Evolutionary conservation across 1,140 invertebrate species (phyloP), one percentile per base, ranked within the genome.

Genomic region (Lepidotrigona ventralis): DNA sequence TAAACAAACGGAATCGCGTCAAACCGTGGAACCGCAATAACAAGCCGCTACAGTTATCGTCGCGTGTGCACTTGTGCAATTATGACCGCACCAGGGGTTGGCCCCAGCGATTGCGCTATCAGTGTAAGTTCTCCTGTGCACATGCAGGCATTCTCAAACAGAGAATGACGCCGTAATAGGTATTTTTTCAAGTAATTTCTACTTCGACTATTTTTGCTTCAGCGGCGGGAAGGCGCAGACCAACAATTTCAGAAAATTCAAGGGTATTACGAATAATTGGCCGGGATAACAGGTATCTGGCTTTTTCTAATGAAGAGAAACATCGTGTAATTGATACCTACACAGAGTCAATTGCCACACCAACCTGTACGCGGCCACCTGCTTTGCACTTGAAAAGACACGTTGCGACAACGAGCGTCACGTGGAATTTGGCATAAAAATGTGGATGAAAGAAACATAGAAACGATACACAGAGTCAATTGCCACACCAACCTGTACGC

Each of bases 21-120:
- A 74, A 81, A 81, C 63, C 53, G n/a, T 75, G 29, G 33, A 75
- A 75, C 72, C 72, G 51, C 79, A 81, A 75, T 81, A 75, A 56
- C 60, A 81, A 56, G 29, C 51, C 73, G 72, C 26, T 26, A 19
- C 26, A 54, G 72, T 76, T 68, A 66, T 68, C 79, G 60, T 75
- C 63, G 39, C 60, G 53, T 81, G 58, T 56, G 72, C 79, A 68
- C 64, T 66, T 66, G 2, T 74, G 58, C 79, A 64, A 81, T 81
- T 81, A 81, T 81, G 33, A 26, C 46, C 33, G 63, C 79, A 46
- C 11, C 51, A 58, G 51, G 33, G n/a, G 60, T 46, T 75, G 33
- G 39, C 51, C 51, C 12, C n/a, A 21, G n/a, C 72, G 29, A 56
- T 81, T 64, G 70, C 39, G 17, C 54, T 81, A 81, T 81, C 69